Evolutionary conservation across 2,888 invertebrate genomes (phyloP), one percentile per base, ranked within the genome.

Genomic region (Synergus umbraculus): DNA sequence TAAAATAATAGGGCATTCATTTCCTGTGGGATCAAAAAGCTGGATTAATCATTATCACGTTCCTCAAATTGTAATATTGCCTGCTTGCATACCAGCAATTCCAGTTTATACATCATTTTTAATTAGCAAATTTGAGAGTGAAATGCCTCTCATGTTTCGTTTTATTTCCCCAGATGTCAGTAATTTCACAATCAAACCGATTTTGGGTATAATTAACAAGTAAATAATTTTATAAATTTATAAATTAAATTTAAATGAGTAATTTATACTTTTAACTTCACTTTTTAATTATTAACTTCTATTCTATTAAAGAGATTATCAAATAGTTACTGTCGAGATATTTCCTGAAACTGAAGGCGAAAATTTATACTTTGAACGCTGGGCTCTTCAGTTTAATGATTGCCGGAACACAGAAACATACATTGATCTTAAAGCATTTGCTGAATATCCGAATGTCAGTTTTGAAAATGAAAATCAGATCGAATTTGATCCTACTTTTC

Each of bases 311-410:
- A 89, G 90, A 63, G 86, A 89, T 69, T 90, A 89, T 82, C 92
- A 92, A 80, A 89, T 93, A 44, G 87, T 93, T 13, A 88, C 88
- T 0, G 90, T 92, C 0, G 90, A 92, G 81, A 87, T 93, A 79
- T 87, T 88, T 80, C 89, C 92, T 2, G 87, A 87, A 66, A 64
- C 78, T 1, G 81, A 83, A 2, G 80, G 86, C 15, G 86, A 91
- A 78, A 87, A 87, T 22, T 83, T 89, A 2, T 93, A 92, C 82
- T 81, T 89, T 1, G 93, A 93, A 87, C 88, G 91, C 64, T 93
- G 93, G 93, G 85, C 88, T 2, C 78, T 93, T 41, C 88, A 91
- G 78, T 87, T 93, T 67, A 93, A 93, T 82, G 92, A 92, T 4
- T 88, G 89, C 78, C 79, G 84, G 4, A 87, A 91, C 15, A 88